Base-by-base conservation (phyloP, 2,797 vertebrate genomes). In the Aeoliscus strigatus region DNA sequence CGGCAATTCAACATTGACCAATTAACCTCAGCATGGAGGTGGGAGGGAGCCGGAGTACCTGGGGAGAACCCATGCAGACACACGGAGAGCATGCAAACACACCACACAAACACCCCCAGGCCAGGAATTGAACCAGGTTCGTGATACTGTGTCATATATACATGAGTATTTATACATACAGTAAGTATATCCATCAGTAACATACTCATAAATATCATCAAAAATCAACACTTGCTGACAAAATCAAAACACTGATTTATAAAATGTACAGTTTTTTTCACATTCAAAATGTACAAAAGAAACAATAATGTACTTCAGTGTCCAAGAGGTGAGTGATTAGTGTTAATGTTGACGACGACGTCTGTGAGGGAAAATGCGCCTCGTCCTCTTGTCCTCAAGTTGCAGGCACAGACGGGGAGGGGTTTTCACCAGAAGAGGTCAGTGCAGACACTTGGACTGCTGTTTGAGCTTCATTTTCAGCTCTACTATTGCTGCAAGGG, bases 391-490 rank as follows among this genome's bases (percentile, higher is more conserved):
- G 14, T 12, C 3, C 13, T 25, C 17, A 1, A 29, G 11, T 27
- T 7, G 16, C n/a, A 14, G 31, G 26, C n/a, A 51, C 36, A 4
- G 15, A 46, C 39, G 5, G 34, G 27, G 2, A 36, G 13, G n/a
- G 2, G 15, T 8, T 32, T 17, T 12, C 25, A 8, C 28, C 58
- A 51, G 54, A 6, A 51, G 34, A 38, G 14, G 57, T 83, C 65
- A 75, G 10, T 77, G 25, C 6, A 17, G 21, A 37, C 1, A 4
- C 15, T 1, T 49, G 2, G 2, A 10, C 51, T 52, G 84, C 33
- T 36, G 52, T 14, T 39, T 46, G 15, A 89, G n/a, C 45, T 36
- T 75, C 0, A 26, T 9, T 42, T 72, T 83, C 14, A 90, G 82
- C 70, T 89, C 76, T 5, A 76, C 49, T 5, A 89, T 41, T 3